Base-by-base conservation (phyloP, 2,797 vertebrate genomes). In the Pangasius krempfi region DNA sequence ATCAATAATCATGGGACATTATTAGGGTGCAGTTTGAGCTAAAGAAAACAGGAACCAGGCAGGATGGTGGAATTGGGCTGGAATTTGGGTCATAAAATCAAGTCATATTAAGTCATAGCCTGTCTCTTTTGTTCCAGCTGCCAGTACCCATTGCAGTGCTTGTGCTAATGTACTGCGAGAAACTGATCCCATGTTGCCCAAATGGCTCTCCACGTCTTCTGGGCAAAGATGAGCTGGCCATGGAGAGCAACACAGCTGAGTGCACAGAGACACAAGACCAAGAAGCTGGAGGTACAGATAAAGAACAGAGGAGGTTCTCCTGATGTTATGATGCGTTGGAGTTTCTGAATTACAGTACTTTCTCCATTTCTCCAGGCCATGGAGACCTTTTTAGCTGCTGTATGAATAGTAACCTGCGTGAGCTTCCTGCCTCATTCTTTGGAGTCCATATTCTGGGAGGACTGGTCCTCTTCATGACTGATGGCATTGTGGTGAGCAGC, bases 401-500 rank as follows among this genome's bases (percentile, higher is more conserved):
- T 96, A 97, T 94, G 91, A 96, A 96, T 93, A 96, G 93, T 92
- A 97, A 96, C 94, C 96, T 97, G 93, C 94, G 78, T 16, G 97
- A 96, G 33, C 94, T 96, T 92, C 97, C 98, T 1, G 96, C 91
- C 89, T 97, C 98, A 82, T 99, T 98, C 94, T 98, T 99, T 16
- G 97, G 97, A 85, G 97, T 99, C 94, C 98, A 99, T 93, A 88
- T 98, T 94, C 95, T 97, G 0, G 98, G 97, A 1, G 97, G 98
- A 47, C 93, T 98, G 93, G 97, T 99, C 90, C 97, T 99, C 91
- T 99, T 99, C 94, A 99, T 99, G 98, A 98, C 97, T 0, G 98
- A 99, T 10, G 98, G 98, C 5, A 97, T 99, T 90, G 96, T 98
- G 97, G 99, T 99, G 93, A 97, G 97, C 27, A 62, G 86, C 44